A percentile compares a stretch with the other conserved stretches of the same genome.
Conservation (phyloP, 2,797 vertebrate genomes). For the Botia kubotai region DNA sequence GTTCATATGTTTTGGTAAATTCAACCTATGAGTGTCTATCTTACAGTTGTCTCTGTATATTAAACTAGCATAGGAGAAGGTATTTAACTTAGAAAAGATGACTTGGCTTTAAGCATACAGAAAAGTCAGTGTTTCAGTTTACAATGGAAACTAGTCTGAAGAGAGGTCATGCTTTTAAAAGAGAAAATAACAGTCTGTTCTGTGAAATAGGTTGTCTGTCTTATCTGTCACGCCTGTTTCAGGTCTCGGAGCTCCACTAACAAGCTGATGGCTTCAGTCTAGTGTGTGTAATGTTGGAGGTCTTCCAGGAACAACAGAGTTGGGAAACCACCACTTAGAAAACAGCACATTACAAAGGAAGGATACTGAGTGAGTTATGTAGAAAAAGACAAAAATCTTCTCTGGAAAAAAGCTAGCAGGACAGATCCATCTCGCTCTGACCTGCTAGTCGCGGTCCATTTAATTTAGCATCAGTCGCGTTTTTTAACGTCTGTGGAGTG, state of each 20-base stretch:
- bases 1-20: not conserved
- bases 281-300: not conserved
- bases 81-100: not conserved
- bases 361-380: not conserved
- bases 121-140: not conserved
- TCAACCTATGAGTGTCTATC: not conserved
- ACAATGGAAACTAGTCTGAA: not conserved
- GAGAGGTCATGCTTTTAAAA: not conserved
- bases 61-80: not conserved
- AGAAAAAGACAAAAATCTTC: not conserved
- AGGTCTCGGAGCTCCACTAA: not conserved
- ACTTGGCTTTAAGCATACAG: not conserved
- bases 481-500: conserved; percentile 73
- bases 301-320: not conserved
- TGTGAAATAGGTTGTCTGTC: not conserved
- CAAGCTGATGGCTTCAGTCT: not conserved
- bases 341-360: not conserved
- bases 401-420: not conserved
- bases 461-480: conserved; percentile 80
- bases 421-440: conserved; percentile 55
- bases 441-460: conserved; percentile 70
- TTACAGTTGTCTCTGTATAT: not conserved
- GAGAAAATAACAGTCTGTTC: not conserved
- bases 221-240: not conserved
- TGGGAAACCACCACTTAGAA: not conserved